Conservation (phyloP, 2,888 invertebrate genomes). For the Tyria jacobaeae region DNA sequence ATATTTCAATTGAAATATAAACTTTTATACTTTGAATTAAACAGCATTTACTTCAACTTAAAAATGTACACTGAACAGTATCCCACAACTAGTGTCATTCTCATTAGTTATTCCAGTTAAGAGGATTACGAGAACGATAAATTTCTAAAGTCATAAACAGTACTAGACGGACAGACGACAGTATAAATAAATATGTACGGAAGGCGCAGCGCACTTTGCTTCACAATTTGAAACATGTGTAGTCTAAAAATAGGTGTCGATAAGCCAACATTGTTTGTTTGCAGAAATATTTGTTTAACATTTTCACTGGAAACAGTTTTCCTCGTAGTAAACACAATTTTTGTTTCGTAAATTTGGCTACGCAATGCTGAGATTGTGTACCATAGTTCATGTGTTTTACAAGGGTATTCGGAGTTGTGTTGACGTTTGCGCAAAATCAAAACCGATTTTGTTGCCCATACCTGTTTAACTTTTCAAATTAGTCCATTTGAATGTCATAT, state of each 20-base stretch:
- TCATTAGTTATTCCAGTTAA: slow-evolving; percentile 9
- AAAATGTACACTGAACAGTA: not conserved
- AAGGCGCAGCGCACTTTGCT: slow-evolving; percentile 14
- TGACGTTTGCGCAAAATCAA: slow-evolving; percentile 9
- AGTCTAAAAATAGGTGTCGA: slow-evolving; percentile 52
- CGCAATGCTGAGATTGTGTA: slow-evolving; percentile 13
- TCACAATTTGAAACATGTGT: slow-evolving; percentile 38
- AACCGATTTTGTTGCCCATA: no score
- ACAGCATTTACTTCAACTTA: not conserved
- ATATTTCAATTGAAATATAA: no score
- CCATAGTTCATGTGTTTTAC: slow-evolving; percentile 9
- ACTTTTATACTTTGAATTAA: not conserved
- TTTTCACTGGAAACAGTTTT: slow-evolving; percentile 44
- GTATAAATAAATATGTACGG: slow-evolving; percentile 44
- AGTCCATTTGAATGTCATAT: not conserved
- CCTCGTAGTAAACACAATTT: slow-evolving; percentile 43
- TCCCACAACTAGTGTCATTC: slow-evolving; percentile 7
- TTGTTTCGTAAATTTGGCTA: slow-evolving; percentile 40
- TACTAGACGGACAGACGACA: slow-evolving; percentile 39
- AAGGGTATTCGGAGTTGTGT: slow-evolving; percentile 6
- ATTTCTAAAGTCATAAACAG: slow-evolving; percentile 14
- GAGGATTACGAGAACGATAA: slow-evolving; percentile 16
- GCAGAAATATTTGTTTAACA: slow-evolving; percentile 34
- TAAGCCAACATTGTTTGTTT: slow-evolving; percentile 48
- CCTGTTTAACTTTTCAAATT: no score